Percentiles rank a stretch among this genome's conserved stretches.
Evolutionary conservation across 2,888 invertebrate genomes (phyloP).

Genomic region (Eilema depressum): DNA sequence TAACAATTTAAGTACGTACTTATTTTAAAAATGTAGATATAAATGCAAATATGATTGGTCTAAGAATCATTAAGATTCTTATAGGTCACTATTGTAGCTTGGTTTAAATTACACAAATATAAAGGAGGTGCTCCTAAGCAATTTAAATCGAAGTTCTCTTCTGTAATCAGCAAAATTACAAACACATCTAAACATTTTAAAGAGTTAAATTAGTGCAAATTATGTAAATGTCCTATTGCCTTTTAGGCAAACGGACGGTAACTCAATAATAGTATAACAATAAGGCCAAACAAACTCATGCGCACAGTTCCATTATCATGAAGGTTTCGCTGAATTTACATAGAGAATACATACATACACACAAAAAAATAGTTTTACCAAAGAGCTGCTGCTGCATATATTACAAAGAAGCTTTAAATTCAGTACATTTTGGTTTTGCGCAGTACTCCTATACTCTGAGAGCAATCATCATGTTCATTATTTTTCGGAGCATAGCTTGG

Average conservation of each 20-base stretch:
- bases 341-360: neutral
- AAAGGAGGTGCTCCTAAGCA: neutral
- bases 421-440: neutral
- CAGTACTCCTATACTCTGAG: neutral
- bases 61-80: neutral
- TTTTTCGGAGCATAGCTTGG: neutral
- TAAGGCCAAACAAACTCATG: neutral
- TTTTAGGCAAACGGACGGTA: neutral
- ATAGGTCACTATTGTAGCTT: neutral
- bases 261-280: neutral
- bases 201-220: neutral
- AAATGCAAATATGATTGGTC: neutral
- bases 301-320: neutral
- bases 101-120: neutral
- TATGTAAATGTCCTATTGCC: neutral
- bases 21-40: neutral
- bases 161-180: neutral
- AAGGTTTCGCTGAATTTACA: neutral
- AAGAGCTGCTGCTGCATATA: neutral
- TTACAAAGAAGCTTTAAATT: neutral
- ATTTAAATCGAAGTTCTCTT: neutral
- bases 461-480: too few species aligned
- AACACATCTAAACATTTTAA: neutral
- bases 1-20: neutral
- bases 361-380: neutral